Conservation (phyloP, 2,113 vertebrate genomes). For the Syrrhaptes paradoxus region DNA sequence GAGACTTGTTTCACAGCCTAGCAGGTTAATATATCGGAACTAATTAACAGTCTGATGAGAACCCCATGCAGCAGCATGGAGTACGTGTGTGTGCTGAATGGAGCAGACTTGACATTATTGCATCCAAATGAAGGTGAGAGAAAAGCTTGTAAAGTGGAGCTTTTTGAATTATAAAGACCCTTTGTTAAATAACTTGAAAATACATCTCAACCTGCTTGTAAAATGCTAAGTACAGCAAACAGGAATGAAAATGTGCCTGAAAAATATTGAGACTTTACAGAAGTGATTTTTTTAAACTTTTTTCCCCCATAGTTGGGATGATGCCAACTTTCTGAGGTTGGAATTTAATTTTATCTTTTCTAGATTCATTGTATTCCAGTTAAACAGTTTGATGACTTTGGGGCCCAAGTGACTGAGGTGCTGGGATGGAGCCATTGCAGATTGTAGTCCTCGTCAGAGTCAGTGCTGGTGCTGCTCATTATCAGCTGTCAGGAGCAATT, state of each 20-base stretch:
- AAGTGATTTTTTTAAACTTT: fast-evolving
- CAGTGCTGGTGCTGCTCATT: not conserved
- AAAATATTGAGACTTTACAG: not conserved
- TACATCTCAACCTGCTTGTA: not conserved
- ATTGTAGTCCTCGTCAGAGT: not conserved
- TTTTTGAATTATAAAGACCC: not conserved
- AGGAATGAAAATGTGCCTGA: not conserved
- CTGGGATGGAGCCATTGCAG: not conserved
- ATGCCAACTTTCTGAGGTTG: not conserved
- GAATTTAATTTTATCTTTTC: not conserved
- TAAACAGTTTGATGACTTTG: not conserved
- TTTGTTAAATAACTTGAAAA: not conserved
- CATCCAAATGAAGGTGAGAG: not conserved
- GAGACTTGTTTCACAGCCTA: not conserved
- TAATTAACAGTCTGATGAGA: conserved; percentile 37
- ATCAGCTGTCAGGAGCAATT: fast-evolving
- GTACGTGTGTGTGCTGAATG: not conserved
- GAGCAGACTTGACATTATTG: not conserved
- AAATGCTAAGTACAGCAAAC: not conserved
- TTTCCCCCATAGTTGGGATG: fast-evolving
- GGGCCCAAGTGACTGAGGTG: not conserved
- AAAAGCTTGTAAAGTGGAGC: not conserved
- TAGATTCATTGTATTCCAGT: not conserved
- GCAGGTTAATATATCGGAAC: conserved; percentile 7
- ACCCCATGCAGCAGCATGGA: not conserved